Base-by-base conservation (phyloP, 2,888 invertebrate genomes). In the Tromatobia lineatoria region DNA sequence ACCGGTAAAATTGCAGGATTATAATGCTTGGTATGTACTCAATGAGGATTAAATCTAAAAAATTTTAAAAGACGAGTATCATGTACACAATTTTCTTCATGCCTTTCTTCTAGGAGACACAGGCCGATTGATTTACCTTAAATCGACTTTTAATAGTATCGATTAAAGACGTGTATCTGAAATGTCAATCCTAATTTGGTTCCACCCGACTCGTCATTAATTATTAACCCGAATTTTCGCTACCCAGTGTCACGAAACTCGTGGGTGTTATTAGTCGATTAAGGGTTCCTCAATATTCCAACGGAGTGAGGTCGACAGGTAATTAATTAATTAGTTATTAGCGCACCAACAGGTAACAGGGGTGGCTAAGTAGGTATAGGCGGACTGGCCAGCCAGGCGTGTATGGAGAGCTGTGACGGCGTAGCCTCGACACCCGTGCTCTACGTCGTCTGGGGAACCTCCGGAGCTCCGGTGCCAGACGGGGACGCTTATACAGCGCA, bases 321-420 rank as follows among this genome's bases (percentile, higher is more conserved):
- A 69, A 66, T 69, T 67, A 38, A 73, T 67, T 59, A 74, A 69
- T 74, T 47, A 74, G 50, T 74, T 59, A 74, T 61, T 47, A 59
- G 18, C 13, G 29, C 23, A 20, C 34, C 42, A 54, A 20, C 20
- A 59, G 45, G 15, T 6, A 69, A n/a, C 57, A 59, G 74, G 11
- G 13, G 38, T 42, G n/a, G 50, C 74, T 74, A 50, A 67, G 29
- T 80, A 59, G 34, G 54, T 38, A 25, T 64, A 54, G 42, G 64
- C 42, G 64, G 57, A 13, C 3, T 13, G 57, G 34, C 11, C n/a
- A 29, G 29, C 15, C 61, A 10, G 34, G 2, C 61, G 8, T 15
- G 29, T n/a, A 29, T 34, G 38, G 64, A 18, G 64, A 64, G 18
- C 38, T 20, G 64, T 42, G 20, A 11, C 10, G 38, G 64, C 11